Conservation (phyloP, 2,888 invertebrate species). For the Heliconius ethilla region DNA sequence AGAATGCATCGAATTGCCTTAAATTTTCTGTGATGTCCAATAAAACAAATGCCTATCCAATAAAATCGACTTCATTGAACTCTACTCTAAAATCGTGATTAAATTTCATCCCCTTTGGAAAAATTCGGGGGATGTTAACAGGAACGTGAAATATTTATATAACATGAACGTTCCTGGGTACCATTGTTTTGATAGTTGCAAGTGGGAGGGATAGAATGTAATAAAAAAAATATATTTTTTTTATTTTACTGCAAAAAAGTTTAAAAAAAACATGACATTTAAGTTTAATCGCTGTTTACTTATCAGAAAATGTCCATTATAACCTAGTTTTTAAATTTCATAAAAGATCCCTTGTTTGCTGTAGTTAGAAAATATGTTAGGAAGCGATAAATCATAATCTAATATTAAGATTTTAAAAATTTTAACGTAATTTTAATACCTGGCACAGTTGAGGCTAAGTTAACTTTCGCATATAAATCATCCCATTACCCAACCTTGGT, state of each 20-base stretch:
- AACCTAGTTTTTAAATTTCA: not conserved
- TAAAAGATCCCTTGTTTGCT: not conserved
- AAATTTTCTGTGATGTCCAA: not conserved
- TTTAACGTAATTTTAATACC: slow-evolving; percentile 1
- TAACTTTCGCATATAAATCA: slow-evolving; percentile 21
- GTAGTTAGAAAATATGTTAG: not conserved
- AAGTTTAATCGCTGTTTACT: not conserved
- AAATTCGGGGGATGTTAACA: not conserved
- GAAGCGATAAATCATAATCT: not conserved
- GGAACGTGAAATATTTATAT: slow-evolving; percentile 5
- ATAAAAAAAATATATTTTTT: not conserved
- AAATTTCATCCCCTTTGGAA: slow-evolving; percentile 7
- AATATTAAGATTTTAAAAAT: not conserved
- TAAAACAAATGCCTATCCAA: slow-evolving; percentile 7
- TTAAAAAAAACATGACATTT: not conserved
- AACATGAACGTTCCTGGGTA: not conserved
- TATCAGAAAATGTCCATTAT: not conserved
- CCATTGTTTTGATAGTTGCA: not conserved
- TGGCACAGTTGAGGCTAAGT: not conserved
- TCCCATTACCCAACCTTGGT: slow-evolving; percentile 7
- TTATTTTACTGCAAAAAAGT: too few species aligned
- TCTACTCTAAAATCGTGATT: slow-evolving; percentile 1
- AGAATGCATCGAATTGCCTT: not conserved
- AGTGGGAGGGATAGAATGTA: not conserved
- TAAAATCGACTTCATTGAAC: slow-evolving; percentile 5